Evolutionary conservation across 2,888 invertebrate species (phyloP).

Genomic region (Iphiclides podalirius): DNA sequence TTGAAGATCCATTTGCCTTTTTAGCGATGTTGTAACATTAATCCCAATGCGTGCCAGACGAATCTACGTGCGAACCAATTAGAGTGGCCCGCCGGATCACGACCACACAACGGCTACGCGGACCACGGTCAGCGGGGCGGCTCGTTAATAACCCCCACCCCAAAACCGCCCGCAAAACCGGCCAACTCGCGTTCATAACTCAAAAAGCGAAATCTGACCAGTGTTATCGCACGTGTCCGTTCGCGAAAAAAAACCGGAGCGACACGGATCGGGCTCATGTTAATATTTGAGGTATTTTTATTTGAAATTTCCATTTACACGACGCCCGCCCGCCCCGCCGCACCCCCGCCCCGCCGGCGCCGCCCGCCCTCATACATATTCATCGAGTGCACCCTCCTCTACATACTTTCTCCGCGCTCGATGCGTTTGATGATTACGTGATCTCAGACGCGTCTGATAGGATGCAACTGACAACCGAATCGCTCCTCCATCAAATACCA

Average conservation of each 20-base stretch:
- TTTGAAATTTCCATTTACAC: conserved; percentile 80
- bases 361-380: conserved; percentile 79
- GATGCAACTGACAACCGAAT: conserved; percentile 21
- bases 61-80: too few species aligned
- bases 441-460: conserved; percentile 15
- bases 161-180: conserved; percentile 1
- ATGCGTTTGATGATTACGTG: conserved; percentile 23
- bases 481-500: conserved; percentile 1
- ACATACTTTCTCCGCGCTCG: conserved; percentile 68
- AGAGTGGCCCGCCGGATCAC: too few species aligned
- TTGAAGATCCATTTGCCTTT: too few species aligned
- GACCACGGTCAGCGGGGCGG: too few species aligned
- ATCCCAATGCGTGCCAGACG: too few species aligned
- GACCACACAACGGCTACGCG: too few species aligned
- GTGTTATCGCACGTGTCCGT: conserved; percentile 65
- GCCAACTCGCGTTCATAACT: conserved; percentile 25
- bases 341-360: conserved; percentile 27
- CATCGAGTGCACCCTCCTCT: conserved; percentile 80
- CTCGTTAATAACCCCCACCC: conserved; percentile 11
- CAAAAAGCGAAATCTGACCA: conserved; percentile 35
- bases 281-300: conserved; percentile 80
- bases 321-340: too few species aligned
- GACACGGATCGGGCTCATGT: conserved; percentile 77
- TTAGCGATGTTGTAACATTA: too few species aligned
- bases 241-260: conserved; percentile 55